phyloP scores from a whole-genome alignment of 2,888 invertebrate species.

The Ennomos erosarius region DNA sequence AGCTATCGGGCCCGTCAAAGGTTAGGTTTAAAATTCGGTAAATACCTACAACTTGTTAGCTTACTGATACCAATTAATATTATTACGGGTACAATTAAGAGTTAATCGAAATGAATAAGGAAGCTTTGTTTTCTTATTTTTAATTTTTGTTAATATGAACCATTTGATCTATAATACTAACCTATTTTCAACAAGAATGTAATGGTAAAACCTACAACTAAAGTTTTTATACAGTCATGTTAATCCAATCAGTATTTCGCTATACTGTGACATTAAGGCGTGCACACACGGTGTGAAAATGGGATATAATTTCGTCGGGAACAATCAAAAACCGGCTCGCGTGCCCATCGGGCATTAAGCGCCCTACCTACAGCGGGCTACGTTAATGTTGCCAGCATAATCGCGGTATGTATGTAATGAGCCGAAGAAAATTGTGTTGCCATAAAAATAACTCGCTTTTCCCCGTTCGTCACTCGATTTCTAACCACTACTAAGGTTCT shows the following conservation, averaged over 20 bases:
- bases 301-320: slow-evolving; percentile 82
- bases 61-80: too few species aligned
- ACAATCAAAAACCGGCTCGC: slow-evolving; percentile 83
- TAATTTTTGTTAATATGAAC: too few species aligned
- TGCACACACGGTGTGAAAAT: slow-evolving; percentile 81
- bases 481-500: slow-evolving; percentile 41
- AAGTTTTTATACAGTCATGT: too few species aligned
- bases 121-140: too few species aligned
- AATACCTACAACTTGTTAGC: too few species aligned
- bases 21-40: too few species aligned
- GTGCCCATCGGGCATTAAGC: slow-evolving; percentile 81
- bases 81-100: too few species aligned
- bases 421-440: slow-evolving; percentile 84
- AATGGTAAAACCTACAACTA: too few species aligned
- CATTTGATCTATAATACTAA: too few species aligned
- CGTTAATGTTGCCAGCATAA: slow-evolving; percentile 82
- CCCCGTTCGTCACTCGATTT: slow-evolving; percentile 67
- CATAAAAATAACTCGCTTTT: slow-evolving; percentile 83
- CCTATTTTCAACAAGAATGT: too few species aligned
- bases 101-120: too few species aligned
- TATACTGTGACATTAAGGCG: slow-evolving; percentile 48
- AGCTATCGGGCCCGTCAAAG: too few species aligned
- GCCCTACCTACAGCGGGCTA: slow-evolving; percentile 74
- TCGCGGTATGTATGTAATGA: slow-evolving; percentile 82
- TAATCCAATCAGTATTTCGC: slow-evolving; percentile 43